Evolutionary conservation across 2,888 invertebrate genomes (phyloP).

Genomic region (Amphimallon solstitiale): DNA sequence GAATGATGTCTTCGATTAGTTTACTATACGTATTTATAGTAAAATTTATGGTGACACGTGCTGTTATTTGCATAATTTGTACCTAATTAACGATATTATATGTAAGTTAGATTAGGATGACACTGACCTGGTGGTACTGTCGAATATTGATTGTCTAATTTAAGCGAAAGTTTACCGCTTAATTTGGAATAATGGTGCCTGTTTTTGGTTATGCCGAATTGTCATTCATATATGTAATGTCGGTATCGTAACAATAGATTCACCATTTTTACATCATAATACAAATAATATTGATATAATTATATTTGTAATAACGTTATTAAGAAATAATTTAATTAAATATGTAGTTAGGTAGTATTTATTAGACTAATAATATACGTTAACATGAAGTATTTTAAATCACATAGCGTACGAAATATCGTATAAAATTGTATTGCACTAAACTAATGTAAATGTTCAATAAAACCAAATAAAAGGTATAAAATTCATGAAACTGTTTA

Average conservation of each 20-base stretch:
- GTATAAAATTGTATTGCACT: no score
- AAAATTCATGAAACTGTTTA: no score
- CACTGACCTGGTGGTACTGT: constrained; percentile 13
- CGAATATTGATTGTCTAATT: constrained; percentile 5
- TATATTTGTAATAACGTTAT: constrained; percentile 1
- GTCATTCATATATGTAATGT: neutral
- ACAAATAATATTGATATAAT: no score
- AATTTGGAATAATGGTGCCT: constrained; percentile 13
- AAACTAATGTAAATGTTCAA: no score
- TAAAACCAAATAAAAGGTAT: no score
- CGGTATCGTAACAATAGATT: neutral
- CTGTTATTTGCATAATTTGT: constrained; percentile 1
- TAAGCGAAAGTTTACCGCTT: constrained; percentile 1
- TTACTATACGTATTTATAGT: constrained; percentile 2
- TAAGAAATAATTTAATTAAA: neutral
- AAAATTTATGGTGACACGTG: constrained; percentile 5
- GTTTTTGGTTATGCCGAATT: constrained; percentile 3
- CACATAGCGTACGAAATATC: no score
- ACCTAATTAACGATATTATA: neutral
- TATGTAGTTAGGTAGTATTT: no score
- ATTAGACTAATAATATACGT: no score
- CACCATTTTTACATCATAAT: no score
- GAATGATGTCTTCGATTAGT: no score
- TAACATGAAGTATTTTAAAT: no score
- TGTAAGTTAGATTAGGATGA: constrained; percentile 18